Evolutionary conservation across 2,888 invertebrate species (phyloP), one percentile per base, ranked within the genome.

Genomic region (Agrotis clavis): DNA sequence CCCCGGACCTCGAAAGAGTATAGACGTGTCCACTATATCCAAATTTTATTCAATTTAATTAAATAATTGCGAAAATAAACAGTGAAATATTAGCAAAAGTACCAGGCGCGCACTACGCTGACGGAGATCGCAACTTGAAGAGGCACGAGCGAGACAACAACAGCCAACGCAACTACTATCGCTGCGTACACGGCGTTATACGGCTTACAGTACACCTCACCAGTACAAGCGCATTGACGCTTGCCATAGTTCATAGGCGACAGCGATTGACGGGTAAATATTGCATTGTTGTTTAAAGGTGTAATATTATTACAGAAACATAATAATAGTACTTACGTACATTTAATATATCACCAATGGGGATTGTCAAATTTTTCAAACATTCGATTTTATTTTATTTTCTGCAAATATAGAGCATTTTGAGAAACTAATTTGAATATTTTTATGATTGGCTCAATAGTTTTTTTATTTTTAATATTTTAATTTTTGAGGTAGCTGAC

Each of bases 171-270:
- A 57, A 59, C 57, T 2, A 47, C 13, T 4, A n/a, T 48, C 19
- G n/a, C 45, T 47, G 53, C 57, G 45, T 51, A 51, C 25, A 41
- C 66, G 53, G 21, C 53, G 19, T 53, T 13, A 30, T n/a, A 11
- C 2, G 9, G 50, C 47, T 35, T 57, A n/a, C 48, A 54, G 25
- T 50, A 6, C 66, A 57, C 35, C 25, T 54, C 54, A 57, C 16
- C 51, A 41, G 9, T 14, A 51, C 35, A 41, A 7, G 51, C 41
- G 59, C 51, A 5, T 21, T 67, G 25, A 19, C 18, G 59, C 48
- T 60, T 60, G 67, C 25, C 67, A 18, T 60, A 67, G n/a, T 53
- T 60, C 25, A 67, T 53, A 67, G 53, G 59, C 53, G 60, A 51
- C 59, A 60, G 59, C 59, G 59, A 48, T 51, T 60, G 1, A 51